Base-by-base conservation (phyloP, 2,113 vertebrate species). In the Psettodes erumei region DNA sequence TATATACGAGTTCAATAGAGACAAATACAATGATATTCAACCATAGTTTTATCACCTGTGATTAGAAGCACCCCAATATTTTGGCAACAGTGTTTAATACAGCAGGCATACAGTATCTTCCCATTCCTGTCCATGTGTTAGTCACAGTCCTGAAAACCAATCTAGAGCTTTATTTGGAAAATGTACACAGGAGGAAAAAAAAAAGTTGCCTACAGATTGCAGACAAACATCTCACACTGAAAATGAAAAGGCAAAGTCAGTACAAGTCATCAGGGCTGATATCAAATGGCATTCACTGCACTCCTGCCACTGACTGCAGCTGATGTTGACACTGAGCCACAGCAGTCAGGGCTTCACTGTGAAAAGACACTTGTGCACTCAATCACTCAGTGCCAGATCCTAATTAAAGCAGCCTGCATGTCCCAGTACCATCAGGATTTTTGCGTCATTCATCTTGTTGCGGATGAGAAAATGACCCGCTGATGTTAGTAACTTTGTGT, bases 131-230 rank as follows among this genome's bases (percentile, higher is more conserved):
- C 32, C 7, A 65, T 47, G 21, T 56, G 16, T 23, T 48, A 21
- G 18, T 27, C 6, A 11, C n/a, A 48, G 16, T 18, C 4, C 35
- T 56, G 21, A 62, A 71, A 77, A 56, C 21, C 54, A 70, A 3
- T 47, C 19, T 11, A 25, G 23, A 63, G 9, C 5, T 90, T 88
- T 89, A 87, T 86, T 90, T 35, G 69, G 61, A 82, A 86, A 85
- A 82, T 66, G 11, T 77, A 75, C 47, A 81, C 42, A 77, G 27
- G n/a, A n/a, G 68, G 70, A 9, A 33, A 42, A 12, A n/a, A 74
- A 83, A 7, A n/a, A 23, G 8, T 25, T 47, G 7, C 12, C 51
- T 59, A 69, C 38, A 69, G 75, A 83, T 84, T 43, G 61, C 50
- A 73, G 56, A 67, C 27, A 86, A 42, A 76, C 25, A 45, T 62